A percentile compares a stretch with the other conserved stretches of the same genome.
phyloP scores from a whole-genome alignment of 2,888 invertebrate genomes.

The Balanococcus diminutus region DNA sequence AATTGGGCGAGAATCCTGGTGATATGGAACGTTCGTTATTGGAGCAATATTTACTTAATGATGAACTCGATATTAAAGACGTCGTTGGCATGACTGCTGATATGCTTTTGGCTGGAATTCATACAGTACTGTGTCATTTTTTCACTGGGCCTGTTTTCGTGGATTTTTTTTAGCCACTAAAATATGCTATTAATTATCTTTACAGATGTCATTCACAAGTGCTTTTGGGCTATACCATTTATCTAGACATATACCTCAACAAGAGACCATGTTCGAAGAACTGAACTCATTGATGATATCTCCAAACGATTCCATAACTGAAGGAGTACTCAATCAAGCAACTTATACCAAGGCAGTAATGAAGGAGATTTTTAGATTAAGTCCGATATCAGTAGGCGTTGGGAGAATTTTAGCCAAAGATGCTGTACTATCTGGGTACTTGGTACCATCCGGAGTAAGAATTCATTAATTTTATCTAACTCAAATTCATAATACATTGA shows the following conservation, averaged over 20 bases:
- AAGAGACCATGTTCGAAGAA: conserved; percentile 73
- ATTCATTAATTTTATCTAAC: too few relatives aligned
- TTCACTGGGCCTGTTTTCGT: conserved; percentile 28
- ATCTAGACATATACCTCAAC: conserved; percentile 71
- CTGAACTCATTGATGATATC: conserved; percentile 67
- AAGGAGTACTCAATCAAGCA: conserved; percentile 69
- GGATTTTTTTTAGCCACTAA: not conserved
- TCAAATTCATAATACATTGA: too few relatives aligned
- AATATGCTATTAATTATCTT: not conserved
- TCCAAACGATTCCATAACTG: conserved; percentile 63
- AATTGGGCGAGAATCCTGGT: not conserved
- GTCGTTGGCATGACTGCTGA: conserved; percentile 84
- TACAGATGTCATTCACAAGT: conserved; percentile 76
- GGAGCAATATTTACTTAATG: conserved; percentile 71
- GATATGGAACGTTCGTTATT: conserved; percentile 63
- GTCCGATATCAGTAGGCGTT: conserved; percentile 83
- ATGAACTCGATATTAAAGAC: conserved; percentile 76
- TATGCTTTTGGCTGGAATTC: conserved; percentile 82
- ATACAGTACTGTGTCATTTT: conserved; percentile 68
- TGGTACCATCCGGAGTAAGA: conserved; percentile 76
- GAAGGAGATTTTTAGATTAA: conserved; percentile 82
- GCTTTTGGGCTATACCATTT: conserved; percentile 82
- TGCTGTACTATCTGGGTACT: conserved; percentile 73
- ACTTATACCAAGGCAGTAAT: conserved; percentile 78
- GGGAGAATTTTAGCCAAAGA: conserved; percentile 77